A percentile compares a stretch with the other conserved stretches of the same genome.
Evolutionary conservation across 2,797 vertebrate genomes (phyloP).

Genomic region (Champsocephalus esox): DNA sequence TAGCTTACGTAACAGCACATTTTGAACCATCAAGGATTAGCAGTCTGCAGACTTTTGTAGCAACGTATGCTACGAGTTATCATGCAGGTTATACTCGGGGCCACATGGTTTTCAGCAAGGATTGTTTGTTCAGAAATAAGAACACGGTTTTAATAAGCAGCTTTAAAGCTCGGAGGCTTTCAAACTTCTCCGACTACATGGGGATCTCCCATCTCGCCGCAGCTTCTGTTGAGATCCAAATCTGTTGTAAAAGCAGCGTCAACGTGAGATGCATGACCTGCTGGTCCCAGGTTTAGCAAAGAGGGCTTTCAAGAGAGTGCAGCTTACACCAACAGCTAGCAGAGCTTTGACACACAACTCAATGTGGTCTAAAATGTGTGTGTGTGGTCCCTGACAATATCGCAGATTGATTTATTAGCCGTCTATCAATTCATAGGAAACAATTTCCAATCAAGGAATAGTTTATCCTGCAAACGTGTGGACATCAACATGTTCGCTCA

Average conservation of each 20-base stretch:
- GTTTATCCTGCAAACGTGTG: neutral
- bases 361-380: neutral
- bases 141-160: slow-evolving; percentile 4
- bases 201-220: neutral
- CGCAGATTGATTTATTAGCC: neutral
- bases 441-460: neutral
- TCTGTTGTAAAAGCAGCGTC: slow-evolving; percentile 12
- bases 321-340: neutral
- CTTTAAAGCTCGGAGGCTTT: neutral
- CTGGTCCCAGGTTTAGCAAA: slow-evolving; percentile 31
- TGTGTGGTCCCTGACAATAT: neutral
- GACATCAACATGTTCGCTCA: neutral
- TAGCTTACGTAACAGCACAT: neutral
- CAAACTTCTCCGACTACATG: neutral
- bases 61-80: neutral
- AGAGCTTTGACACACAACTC: neutral
- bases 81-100: too few species aligned
- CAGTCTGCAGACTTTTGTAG: neutral
- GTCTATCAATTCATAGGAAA: neutral
- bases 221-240: slow-evolving; percentile 27
- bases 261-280: slow-evolving; percentile 36
- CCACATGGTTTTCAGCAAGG: neutral
- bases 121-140: slow-evolving; percentile 20
- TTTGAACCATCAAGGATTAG: neutral
- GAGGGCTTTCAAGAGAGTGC: slow-evolving; percentile 6